Conservation (phyloP, 2,113 vertebrate species). For the Aptenodytes patagonicus region DNA sequence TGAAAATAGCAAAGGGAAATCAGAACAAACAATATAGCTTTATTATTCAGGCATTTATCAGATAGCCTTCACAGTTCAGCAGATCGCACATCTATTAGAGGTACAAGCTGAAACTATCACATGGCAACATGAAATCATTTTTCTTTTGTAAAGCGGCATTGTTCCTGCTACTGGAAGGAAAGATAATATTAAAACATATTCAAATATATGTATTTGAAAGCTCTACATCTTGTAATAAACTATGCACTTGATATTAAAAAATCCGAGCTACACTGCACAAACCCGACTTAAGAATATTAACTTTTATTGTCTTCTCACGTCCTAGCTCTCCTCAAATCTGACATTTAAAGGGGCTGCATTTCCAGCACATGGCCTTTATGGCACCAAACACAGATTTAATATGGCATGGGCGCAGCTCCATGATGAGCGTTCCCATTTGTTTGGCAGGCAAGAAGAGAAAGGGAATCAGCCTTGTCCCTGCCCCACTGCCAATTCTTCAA, state of each 20-base stretch:
- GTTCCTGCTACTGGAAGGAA: conserved; percentile 17
- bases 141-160: conserved; percentile 17
- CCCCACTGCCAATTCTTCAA: background rate
- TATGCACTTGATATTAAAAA: conserved; percentile 51
- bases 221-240: conserved; percentile 36
- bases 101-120: background rate
- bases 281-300: background rate
- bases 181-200: conserved; percentile 31
- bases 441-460: background rate
- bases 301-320: background rate
- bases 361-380: background rate
- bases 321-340: background rate
- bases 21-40: conserved; percentile 7
- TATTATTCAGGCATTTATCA: conserved; percentile 42
- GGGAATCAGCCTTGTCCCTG: background rate
- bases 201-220: conserved; percentile 27
- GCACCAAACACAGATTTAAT: background rate
- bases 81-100: background rate
- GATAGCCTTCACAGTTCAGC: conserved; percentile 23
- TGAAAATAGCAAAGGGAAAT: conserved; percentile 32
- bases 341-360: conserved; percentile 25
- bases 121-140: background rate
- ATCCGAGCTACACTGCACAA: background rate
- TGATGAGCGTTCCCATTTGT: background rate
- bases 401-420: fast-evolving